Percentiles rank a stretch among this genome's conserved stretches.
Conservation (phyloP, 2,888 invertebrate genomes). For the Ectropis crepuscularia region DNA sequence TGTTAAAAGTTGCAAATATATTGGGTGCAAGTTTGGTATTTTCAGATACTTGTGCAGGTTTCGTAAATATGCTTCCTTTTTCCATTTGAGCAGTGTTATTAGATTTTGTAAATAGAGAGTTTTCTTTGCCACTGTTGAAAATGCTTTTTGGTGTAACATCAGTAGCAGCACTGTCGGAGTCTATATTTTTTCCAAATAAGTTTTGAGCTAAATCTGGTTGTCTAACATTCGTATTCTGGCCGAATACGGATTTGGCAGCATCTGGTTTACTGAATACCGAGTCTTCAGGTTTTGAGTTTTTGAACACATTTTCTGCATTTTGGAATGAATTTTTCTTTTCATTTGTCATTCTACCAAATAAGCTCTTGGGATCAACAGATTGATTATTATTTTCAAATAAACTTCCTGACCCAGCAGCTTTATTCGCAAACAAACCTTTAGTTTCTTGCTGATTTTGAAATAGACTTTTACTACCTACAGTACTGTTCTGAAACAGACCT, state of each 20-base stretch:
- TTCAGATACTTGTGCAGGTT: slow-evolving; percentile 44
- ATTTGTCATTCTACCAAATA: slow-evolving; percentile 42
- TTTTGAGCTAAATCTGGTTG: slow-evolving; percentile 31
- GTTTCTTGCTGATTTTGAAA: slow-evolving; percentile 10
- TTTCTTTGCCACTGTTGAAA: slow-evolving; percentile 47
- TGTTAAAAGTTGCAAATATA: slow-evolving; percentile 62
- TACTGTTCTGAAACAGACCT: slow-evolving; percentile 19
- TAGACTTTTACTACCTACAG: background rate
- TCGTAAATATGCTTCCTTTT: slow-evolving; percentile 60
- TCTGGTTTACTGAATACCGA: slow-evolving; percentile 44
- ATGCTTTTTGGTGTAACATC: slow-evolving; percentile 31
- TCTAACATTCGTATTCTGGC: slow-evolving; percentile 39
- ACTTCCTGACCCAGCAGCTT: slow-evolving; percentile 2
- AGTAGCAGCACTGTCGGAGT: slow-evolving; percentile 20
- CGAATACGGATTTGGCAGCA: slow-evolving; percentile 42
- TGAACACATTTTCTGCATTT: slow-evolving; percentile 47
- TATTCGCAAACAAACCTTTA: slow-evolving; percentile 16
- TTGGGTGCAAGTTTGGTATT: slow-evolving; percentile 51
- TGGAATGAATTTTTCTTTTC: slow-evolving; percentile 45
- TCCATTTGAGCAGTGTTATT: slow-evolving; percentile 48
- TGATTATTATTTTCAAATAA: slow-evolving; percentile 14
- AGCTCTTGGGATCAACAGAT: slow-evolving; percentile 14
- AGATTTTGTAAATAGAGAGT: slow-evolving; percentile 48
- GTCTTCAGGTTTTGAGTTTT: slow-evolving; percentile 38
- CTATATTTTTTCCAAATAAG: slow-evolving; percentile 41